Evolutionary conservation across 2,113 vertebrate genomes (phyloP).

Genomic region (Emberiza fucata): DNA sequence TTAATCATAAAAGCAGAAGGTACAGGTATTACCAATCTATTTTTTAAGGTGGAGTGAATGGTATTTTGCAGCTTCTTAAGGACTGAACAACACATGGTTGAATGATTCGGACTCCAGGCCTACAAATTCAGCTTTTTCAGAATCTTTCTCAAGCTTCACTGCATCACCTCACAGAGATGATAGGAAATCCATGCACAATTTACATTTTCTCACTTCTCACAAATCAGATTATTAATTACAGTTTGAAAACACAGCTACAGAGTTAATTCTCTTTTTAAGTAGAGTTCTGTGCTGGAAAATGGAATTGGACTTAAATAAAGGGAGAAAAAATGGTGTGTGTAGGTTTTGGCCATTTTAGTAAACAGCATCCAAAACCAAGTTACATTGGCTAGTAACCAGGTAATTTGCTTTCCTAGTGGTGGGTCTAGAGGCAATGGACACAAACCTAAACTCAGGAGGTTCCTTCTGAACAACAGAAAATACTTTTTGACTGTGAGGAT

Average conservation of each 20-base stretch:
- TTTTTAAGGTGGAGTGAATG: neutral
- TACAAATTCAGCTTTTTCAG: neutral
- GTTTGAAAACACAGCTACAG: neutral
- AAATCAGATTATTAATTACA: neutral
- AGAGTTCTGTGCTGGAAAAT: neutral
- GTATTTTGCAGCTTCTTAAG: neutral
- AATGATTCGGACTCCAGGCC: neutral
- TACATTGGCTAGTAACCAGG: rapidly evolving
- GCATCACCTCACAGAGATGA: neutral
- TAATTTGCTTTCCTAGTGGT: neutral
- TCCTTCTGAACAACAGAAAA: neutral
- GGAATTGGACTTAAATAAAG: neutral
- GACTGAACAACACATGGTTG: neutral
- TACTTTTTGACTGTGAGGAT: neutral
- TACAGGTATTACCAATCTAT: too few relatives aligned
- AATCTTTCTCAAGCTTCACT: neutral
- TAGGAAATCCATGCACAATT: neutral
- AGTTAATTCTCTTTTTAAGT: neutral
- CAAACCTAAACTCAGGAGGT: neutral
- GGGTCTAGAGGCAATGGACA: neutral
- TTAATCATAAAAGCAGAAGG: neutral
- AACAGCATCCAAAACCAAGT: neutral
- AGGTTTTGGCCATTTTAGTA: neutral
- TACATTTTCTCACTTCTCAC: neutral
- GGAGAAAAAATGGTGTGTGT: rapidly evolving